Evolutionary conservation across 2,888 invertebrate genomes (phyloP), one percentile per base, ranked within the genome.

Genomic region (Hypsopygia costalis): DNA sequence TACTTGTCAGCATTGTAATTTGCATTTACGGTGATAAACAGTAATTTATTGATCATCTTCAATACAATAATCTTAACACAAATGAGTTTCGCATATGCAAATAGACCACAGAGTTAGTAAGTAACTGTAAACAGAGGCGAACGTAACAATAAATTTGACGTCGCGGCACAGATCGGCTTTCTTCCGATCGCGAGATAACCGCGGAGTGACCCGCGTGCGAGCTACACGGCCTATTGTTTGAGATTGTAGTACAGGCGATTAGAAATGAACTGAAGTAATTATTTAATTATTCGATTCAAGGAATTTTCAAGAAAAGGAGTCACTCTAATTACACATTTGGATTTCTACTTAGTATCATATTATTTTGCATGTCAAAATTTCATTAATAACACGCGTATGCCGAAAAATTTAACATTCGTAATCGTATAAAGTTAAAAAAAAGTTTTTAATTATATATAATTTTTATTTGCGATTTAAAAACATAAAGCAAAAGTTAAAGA

Each of bases 171-270:
- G 69, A 78, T 82, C 72, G 67, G 63, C 76, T 78, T 74, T 77
- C 77, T 71, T 73, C 67, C 74, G 82, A 86, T 83, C 72, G 51
- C 43, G 54, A 77, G 85, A 85, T 85, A 82, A 81, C 81, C 79
- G 75, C 62, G 58, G 64, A 73, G 58, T 79, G 82, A 85, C 85
- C 85, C 65, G 74, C 72, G 77, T 71, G 76, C 70, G 79, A 79
- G 74, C 52, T 55, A 58, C 67, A 62, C 61, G 48, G 62, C 61
- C 80, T 66, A 85, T 85, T 85, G 83, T 85, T 53, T 76, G 69
- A 61, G 55, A 28, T 28, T 16, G 29, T 27, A 11, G 16, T 12
- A 16, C 34, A 8, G 11, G 6, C 6, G 8, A 25, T 25, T 25
- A 25, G 25, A 25, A 25, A 25, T 25, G 25, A 25, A 25, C 25